Base-by-base conservation (phyloP, 2,888 invertebrate genomes). In the Pseudococcus jackbeardsleyi region DNA sequence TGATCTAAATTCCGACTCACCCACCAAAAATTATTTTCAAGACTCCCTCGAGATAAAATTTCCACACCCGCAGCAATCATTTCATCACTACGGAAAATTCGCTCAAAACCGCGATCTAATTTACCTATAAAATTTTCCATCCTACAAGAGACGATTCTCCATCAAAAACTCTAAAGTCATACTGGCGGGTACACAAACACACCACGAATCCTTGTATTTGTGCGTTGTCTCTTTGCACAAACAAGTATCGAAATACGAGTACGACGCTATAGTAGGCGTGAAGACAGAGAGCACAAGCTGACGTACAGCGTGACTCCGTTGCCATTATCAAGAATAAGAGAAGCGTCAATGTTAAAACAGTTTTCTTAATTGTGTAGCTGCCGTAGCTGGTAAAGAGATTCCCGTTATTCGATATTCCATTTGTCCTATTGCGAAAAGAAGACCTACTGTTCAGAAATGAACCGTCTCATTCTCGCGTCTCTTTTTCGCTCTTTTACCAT, bases 341-440 rank as follows among this genome's bases (percentile, higher is more conserved):
- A 72, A 87, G 87, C 87, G 79, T 87, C 87, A 79, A 79, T 87
- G 87, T 87, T 87, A 79, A 87, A 87, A 87, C 87, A 79, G 87
- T 87, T 87, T 87, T 87, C 77, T 77, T 87, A 87, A 87, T 87
- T 87, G 87, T 87, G 26, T 33, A 33, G 26, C 26, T 33, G 26
- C 26, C 26, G 87, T 87, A 87, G 77, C 87, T 87, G 77, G 79
- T n/a, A 42, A 87, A 87, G 77, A 54, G 77, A 77, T 87, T 87
- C 87, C 87, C 87, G 87, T 87, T 87, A 87, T 77, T 87, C 87
- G 77, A 87, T 87, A 87, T 87, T 87, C 87, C 87, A 87, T 87
- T 87, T 87, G 87, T 87, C 87, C 87, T 87, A 79, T 87, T 87
- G 87, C 87, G 79, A 48, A 50, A 46, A 86, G 86, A 46, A 86